Evolutionary conservation across 2,888 invertebrate genomes (phyloP).

Genomic region (Azorinus chamasolen): DNA sequence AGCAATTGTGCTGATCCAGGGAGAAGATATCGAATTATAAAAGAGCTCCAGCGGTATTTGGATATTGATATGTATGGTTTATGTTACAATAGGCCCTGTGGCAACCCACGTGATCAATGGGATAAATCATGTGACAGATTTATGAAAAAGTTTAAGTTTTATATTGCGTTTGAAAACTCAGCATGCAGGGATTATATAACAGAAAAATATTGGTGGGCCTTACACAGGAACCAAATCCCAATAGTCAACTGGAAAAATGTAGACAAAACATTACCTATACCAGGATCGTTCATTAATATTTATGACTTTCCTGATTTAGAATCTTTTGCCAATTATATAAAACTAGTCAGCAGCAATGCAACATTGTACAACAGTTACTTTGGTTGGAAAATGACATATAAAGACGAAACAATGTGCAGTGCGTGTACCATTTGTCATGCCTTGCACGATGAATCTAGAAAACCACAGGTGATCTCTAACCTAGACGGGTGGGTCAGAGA

Average conservation of each 20-base stretch:
- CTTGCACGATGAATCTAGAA: slow-evolving; percentile 61
- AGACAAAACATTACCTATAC: slow-evolving; percentile 30
- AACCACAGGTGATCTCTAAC: slow-evolving; percentile 61
- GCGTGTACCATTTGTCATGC: slow-evolving; percentile 73
- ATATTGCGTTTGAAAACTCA: slow-evolving; percentile 75
- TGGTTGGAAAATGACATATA: slow-evolving; percentile 66
- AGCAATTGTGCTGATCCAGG: slow-evolving; percentile 63
- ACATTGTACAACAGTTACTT: slow-evolving; percentile 74
- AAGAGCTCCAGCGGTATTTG: slow-evolving; percentile 50
- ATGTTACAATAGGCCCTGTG: slow-evolving; percentile 65
- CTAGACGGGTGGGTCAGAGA: slow-evolving; percentile 66
- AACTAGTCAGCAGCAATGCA: slow-evolving; percentile 61
- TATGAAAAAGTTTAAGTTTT: slow-evolving; percentile 73
- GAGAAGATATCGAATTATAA: slow-evolving; percentile 48
- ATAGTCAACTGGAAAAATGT: slow-evolving; percentile 73
- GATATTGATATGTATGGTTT: slow-evolving; percentile 71
- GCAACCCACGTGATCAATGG: too few relatives aligned
- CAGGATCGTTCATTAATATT: slow-evolving; percentile 65
- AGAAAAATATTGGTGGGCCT: slow-evolving; percentile 75
- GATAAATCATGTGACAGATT: slow-evolving; percentile 46
- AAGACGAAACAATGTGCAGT: slow-evolving; percentile 54
- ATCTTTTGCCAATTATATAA: slow-evolving; percentile 59
- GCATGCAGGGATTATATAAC: slow-evolving; percentile 76
- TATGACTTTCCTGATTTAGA: slow-evolving; percentile 61
- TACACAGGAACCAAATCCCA: slow-evolving; percentile 69